phyloP scores from a whole-genome alignment of 2,888 invertebrate genomes.

The Chironomus riparius region DNA sequence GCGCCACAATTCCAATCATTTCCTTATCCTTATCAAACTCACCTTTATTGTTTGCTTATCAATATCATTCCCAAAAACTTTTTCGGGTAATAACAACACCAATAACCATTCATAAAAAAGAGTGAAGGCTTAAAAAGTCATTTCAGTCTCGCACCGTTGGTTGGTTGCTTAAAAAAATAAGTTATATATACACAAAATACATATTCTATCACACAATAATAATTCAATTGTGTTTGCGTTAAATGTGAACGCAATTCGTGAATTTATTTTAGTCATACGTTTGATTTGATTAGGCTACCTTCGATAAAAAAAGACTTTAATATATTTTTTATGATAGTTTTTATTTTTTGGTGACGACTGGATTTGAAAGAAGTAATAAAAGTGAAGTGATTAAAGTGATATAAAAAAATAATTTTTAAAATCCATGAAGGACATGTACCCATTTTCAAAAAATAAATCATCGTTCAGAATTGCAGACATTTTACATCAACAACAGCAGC shows the following conservation, averaged over 20 bases:
- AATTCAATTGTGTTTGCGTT: conserved; percentile 11
- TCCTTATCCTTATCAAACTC: neutral
- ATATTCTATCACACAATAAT: neutral
- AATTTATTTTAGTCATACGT: conserved; percentile 22
- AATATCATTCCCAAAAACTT: conserved; percentile 4
- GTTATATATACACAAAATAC: neutral
- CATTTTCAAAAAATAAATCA: conserved; percentile 19
- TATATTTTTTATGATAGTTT: too few species aligned
- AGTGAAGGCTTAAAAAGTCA: conserved; percentile 26
- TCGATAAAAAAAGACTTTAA: too few species aligned
- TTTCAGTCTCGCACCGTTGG: neutral
- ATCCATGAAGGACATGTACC: conserved; percentile 1
- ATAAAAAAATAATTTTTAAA: neutral
- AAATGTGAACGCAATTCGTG: conserved; percentile 23
- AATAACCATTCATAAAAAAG: conserved; percentile 23
- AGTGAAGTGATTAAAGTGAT: neutral
- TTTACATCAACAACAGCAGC: conserved; percentile 22
- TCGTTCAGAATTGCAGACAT: conserved; percentile 25
- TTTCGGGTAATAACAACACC: conserved; percentile 25
- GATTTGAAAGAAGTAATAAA: too few species aligned
- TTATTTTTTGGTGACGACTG: too few species aligned
- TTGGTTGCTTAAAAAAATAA: neutral
- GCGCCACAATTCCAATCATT: neutral
- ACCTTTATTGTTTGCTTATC: conserved; percentile 21
- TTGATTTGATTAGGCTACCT: conserved; percentile 19